A percentile compares a stretch with the other conserved stretches of the same genome.
Conservation (phyloP, 2,797 vertebrate genomes). For the Hippocampus kuda region DNA sequence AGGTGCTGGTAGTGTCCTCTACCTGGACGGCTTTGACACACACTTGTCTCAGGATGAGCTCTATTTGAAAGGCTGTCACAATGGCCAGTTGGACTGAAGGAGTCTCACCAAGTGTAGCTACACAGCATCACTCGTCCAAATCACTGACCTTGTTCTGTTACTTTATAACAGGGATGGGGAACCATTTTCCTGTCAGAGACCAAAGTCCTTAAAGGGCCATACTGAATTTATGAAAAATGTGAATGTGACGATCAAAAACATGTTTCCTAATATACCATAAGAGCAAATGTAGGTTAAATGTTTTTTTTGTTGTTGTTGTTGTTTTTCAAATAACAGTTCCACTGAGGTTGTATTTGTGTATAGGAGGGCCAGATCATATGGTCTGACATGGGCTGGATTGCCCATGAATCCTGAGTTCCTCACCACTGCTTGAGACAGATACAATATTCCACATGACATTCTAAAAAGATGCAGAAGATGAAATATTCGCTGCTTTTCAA, state of each 20-base stretch:
- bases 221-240: neutral
- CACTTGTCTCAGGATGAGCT: slow-evolving; percentile 86
- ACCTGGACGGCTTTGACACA: slow-evolving; percentile 83
- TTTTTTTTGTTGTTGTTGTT: neutral
- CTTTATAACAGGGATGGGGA: slow-evolving; percentile 16
- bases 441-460: slow-evolving; percentile 53
- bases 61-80: slow-evolving; percentile 80
- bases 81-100: slow-evolving; percentile 80
- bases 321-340: neutral
- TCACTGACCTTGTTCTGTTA: slow-evolving; percentile 43
- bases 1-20: slow-evolving; percentile 73
- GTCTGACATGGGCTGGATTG: neutral
- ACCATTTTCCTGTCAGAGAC: neutral
- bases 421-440: slow-evolving; percentile 8
- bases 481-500: slow-evolving; percentile 12
- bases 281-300: neutral
- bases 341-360: neutral
- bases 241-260: neutral
- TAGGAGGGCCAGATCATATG: neutral
- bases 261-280: neutral
- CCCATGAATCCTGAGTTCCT: neutral
- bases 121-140: slow-evolving; percentile 42
- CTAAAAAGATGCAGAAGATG: slow-evolving; percentile 12
- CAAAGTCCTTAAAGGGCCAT: neutral
- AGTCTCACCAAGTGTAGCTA: slow-evolving; percentile 45